Base-by-base conservation (phyloP, 2,113 vertebrate genomes). In the Menura novaehollandiae region DNA sequence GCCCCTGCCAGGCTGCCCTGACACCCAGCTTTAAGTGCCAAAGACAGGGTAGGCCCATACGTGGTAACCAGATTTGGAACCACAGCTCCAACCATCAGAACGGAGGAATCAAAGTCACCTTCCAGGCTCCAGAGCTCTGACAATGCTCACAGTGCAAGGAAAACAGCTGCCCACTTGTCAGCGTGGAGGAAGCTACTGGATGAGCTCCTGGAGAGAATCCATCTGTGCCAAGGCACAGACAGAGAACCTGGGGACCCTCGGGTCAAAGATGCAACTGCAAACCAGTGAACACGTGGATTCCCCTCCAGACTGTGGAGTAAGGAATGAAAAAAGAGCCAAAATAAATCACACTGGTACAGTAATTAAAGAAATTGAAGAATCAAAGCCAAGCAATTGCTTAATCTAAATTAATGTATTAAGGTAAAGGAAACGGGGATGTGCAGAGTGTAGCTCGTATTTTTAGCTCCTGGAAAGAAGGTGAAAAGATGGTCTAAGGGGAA, bases 401-500 rank as follows among this genome's bases (percentile, higher is more conserved):
- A 64, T 86, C 68, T 53, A 76, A 53, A 86, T 72, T 51, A 58
- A 47, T n/a, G 44, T 15, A 60, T 30, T 49, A 77, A 80, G 84
- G 76, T 84, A 53, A 74, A 88, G 59, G 72, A 75, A 94, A 68
- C 17, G 23, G 59, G 44, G 35, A 84, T 89, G 56, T 84, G 73
- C 56, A 62, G 79, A 91, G 80, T 18, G 55, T 6, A 59, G 43
- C 35, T 85, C 7, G 0, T 63, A 95, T 88, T 96, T 94, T 94
- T 89, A 88, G 85, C 92, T 89, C 47, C 81, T 89, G 77, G 56
- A 85, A 93, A 88, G 55, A 71, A 33, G 39, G 87, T 95, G 77
- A 89, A 81, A 87, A 91, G 67, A 83, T 62, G 76, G 76, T 96
- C 91, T 89, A 89, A 83, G 59, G 76, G 72, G 80, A 95, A 92